phyloP scores from a whole-genome alignment of 2,888 invertebrate genomes.

The Eupeodes latifasciatus region DNA sequence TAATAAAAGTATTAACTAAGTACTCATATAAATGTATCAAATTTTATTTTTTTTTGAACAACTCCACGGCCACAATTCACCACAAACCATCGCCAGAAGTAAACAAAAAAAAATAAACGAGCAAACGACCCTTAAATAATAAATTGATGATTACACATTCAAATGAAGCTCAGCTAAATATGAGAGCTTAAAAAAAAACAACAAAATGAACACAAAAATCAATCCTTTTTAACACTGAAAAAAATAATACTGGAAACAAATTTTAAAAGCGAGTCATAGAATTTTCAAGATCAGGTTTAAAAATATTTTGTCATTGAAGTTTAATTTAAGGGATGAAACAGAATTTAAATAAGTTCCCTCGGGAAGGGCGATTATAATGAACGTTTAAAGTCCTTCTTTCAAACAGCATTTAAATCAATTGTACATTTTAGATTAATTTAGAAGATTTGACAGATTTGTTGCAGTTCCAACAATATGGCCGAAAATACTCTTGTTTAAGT shows the following conservation, averaged over 20 bases:
- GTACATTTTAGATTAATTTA: no score
- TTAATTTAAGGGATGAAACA: no score
- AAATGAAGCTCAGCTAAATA: conserved; percentile 30
- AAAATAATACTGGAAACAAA: not conserved
- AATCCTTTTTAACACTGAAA: not conserved
- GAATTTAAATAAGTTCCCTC: no score
- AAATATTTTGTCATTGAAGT: no score
- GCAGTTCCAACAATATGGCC: no score
- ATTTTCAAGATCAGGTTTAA: no score
- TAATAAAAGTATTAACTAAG: conserved; percentile 36
- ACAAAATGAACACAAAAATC: not conserved
- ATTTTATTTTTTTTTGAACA: conserved; percentile 27
- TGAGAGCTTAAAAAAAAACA: not conserved
- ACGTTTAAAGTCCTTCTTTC: no score
- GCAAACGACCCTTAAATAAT: conserved; percentile 23
- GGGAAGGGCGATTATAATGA: no score
- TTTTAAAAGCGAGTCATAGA: not conserved
- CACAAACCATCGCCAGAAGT: conserved; percentile 34
- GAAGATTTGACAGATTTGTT: no score
- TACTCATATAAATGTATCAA: not conserved
- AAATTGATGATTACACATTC: conserved; percentile 36
- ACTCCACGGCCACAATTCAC: conserved; percentile 46
- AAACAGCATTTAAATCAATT: no score
- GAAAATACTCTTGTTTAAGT: no score
- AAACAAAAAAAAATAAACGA: conserved; percentile 15